A percentile compares a stretch with the other conserved stretches of the same genome.
These are phyloP conservation scores for Brachionus angularis DNA, from an alignment of 1,140 invertebrate genomes.

Conservation along the genomic window DNA sequence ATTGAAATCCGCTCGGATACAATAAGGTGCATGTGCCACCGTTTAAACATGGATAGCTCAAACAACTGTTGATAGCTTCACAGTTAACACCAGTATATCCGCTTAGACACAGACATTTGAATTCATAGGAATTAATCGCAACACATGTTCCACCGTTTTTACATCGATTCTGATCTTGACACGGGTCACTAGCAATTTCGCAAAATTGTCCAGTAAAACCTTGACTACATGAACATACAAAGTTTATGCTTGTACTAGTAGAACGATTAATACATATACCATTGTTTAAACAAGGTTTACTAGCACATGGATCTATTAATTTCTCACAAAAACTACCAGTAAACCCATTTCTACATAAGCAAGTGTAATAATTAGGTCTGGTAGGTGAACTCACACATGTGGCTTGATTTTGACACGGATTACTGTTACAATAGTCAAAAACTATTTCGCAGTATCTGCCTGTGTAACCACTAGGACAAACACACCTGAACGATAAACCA, in stretches of 20 bases:
- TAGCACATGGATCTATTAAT: constrained; percentile 73
- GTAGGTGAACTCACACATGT: constrained; percentile 53
- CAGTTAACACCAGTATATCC: constrained; percentile 26
- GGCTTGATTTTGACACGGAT: constrained; percentile 69
- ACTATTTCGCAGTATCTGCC: constrained; percentile 73
- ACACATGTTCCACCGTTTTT: constrained; percentile 44
- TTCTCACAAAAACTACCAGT: constrained; percentile 80
- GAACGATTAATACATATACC: constrained; percentile 45
- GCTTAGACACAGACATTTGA: constrained; percentile 35
- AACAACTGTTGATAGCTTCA: constrained; percentile 24
- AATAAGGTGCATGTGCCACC: constrained; percentile 26
- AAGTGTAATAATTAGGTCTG: not conserved
- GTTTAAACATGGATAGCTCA: constrained; percentile 40
- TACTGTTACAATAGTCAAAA: constrained; percentile 65
- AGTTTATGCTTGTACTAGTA: not conserved
- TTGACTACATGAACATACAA: constrained; percentile 47
- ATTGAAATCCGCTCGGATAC: constrained; percentile 9
- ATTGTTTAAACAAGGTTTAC: constrained; percentile 44
- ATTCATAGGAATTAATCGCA: not conserved
- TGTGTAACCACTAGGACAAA: constrained; percentile 45
- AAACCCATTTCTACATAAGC: constrained; percentile 57
- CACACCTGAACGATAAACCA: constrained; percentile 44
- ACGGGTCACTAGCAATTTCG: constrained; percentile 4
- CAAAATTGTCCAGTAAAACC: constrained; percentile 43
- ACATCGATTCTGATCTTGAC: constrained; percentile 10